phyloP scores from a whole-genome alignment of 2,888 invertebrate genomes.

The Charanyca ferruginea region DNA sequence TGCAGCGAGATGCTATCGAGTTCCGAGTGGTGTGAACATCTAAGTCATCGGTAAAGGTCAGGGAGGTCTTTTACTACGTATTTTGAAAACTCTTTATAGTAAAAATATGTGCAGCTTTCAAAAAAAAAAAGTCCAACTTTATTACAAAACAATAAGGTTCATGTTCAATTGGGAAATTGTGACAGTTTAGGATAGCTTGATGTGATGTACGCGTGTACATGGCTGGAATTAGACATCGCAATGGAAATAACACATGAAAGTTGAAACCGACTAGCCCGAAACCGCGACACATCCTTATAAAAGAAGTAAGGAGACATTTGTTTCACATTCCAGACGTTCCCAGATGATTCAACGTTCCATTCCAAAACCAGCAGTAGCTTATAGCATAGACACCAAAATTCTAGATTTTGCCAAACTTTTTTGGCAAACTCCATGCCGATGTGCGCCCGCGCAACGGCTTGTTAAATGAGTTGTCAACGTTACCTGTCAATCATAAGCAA shows the following conservation, averaged over 20 bases:
- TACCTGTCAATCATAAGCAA: conserved; percentile 14
- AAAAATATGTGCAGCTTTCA: conserved; percentile 37
- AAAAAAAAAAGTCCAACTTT: too few relatives aligned
- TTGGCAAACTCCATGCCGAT: conserved; percentile 18
- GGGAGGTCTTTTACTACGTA: conserved; percentile 16
- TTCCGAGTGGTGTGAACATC: conserved; percentile 21
- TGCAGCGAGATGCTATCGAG: conserved; percentile 29
- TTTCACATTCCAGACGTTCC: conserved; percentile 8
- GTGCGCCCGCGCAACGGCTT: background rate
- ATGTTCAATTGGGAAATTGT: too few relatives aligned
- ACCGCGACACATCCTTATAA: background rate
- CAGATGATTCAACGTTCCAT: conserved; percentile 34
- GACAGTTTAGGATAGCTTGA: too few relatives aligned
- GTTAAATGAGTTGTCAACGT: conserved; percentile 27
- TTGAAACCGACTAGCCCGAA: background rate
- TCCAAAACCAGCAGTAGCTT: conserved; percentile 10
- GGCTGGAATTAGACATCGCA: background rate
- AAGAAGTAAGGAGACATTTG: background rate
- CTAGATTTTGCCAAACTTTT: conserved; percentile 8
- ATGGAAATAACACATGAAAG: background rate
- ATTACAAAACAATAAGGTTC: too few relatives aligned
- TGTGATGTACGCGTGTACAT: too few relatives aligned
- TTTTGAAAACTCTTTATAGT: conserved; percentile 3
- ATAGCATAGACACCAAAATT: background rate
- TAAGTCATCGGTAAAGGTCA: conserved; percentile 36